A percentile compares a stretch with the other conserved stretches of the same genome.
Evolutionary conservation across 1,140 invertebrate species (phyloP).

Genomic region (Lepidurus arcticus): DNA sequence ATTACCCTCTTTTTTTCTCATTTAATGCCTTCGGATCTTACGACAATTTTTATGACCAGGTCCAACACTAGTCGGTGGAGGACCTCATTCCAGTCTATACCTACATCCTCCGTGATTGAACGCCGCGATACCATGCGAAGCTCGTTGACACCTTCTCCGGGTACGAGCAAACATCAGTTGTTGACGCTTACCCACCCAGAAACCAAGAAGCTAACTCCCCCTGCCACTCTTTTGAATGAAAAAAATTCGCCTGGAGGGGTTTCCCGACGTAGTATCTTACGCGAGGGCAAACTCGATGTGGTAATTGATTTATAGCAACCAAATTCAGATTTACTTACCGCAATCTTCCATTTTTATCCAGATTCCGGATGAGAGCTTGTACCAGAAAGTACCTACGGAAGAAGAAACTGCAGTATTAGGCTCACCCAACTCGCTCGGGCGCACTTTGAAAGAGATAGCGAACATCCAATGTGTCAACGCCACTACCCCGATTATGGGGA

Average conservation of each 20-base stretch:
- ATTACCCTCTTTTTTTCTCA: not conserved
- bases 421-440: not conserved
- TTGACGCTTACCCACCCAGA: not conserved
- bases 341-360: not conserved
- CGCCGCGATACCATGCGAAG: conserved; percentile 17
- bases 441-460: not conserved
- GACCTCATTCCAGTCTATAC: conserved; percentile 26
- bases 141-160: conserved; percentile 26
- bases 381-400: not conserved
- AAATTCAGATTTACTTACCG: not conserved
- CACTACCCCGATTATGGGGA: not conserved
- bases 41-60: conserved; percentile 15
- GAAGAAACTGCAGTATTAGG: not conserved
- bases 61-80: conserved; percentile 24
- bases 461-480: not conserved
- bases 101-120: not conserved
- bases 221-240: not conserved
- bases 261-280: not conserved
- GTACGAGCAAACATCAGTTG: conserved; percentile 1
- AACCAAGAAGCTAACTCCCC: conserved; percentile 3
- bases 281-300: conserved; percentile 13
- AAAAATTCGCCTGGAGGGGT: not conserved
- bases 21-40: not conserved
- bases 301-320: not conserved
- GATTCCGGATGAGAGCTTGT: not conserved